Percentiles rank a stretch among this genome's conserved stretches.
These are phyloP conservation scores for Pangasius mekongensis DNA, from an alignment of 2,797 vertebrate genomes.

Conservation along the genomic window DNA sequence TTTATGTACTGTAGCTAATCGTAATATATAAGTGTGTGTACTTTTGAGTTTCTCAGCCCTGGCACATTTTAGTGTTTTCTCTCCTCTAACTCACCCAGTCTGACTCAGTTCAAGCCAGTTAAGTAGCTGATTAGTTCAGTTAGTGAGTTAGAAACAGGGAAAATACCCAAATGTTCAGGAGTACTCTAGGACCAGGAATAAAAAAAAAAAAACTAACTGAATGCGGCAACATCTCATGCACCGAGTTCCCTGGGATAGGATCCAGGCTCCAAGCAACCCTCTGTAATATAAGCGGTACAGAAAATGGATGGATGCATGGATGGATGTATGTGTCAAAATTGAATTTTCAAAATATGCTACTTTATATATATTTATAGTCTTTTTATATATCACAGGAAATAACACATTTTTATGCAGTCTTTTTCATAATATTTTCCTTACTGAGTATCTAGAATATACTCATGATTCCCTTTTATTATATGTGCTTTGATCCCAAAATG, in stretches of 20 bases:
- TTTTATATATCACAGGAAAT: neutral
- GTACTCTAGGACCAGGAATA: neutral
- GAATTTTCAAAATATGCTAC: neutral
- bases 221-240: neutral
- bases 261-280: no score
- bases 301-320: no score
- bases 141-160: neutral
- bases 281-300: no score
- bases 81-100: neutral
- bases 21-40: neutral
- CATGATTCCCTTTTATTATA: neutral
- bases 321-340: neutral
- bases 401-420: neutral
- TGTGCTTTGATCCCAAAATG: neutral
- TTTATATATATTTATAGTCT: neutral
- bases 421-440: neutral
- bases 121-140: neutral
- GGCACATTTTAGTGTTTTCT: neutral
- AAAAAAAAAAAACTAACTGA: neutral
- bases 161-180: neutral
- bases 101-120: neutral
- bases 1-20: neutral
- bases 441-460: neutral
- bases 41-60: neutral
- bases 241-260: no score